Evolutionary conservation across 2,797 vertebrate species (phyloP).

Genomic region (Sebastes kiyomatsui): DNA sequence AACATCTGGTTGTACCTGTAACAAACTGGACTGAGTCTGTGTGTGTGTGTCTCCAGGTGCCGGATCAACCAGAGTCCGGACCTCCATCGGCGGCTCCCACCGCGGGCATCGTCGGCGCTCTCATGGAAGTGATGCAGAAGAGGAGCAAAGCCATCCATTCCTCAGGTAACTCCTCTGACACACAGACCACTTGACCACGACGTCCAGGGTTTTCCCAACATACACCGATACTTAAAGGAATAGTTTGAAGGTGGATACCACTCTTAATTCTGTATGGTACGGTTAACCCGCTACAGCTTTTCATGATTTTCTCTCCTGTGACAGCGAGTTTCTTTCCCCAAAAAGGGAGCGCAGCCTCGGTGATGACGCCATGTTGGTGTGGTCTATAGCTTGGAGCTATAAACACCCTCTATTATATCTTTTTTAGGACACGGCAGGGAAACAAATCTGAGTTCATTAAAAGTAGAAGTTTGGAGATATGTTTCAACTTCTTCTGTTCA

Average conservation of each 20-base stretch:
- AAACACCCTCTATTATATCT: no score
- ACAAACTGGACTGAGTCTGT: not conserved
- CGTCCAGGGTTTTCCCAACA: not conserved
- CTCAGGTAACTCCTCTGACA: conserved; percentile 84
- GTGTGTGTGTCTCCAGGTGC: conserved; percentile 79
- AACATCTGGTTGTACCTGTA: not conserved
- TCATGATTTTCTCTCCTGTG: no score
- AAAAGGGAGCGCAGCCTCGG: no score
- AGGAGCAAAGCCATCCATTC: conserved; percentile 99
- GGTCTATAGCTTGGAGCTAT: no score
- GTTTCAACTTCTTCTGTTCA: no score
- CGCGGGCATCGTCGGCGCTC: conserved; percentile 93
- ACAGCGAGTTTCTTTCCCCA: no score
- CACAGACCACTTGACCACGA: not conserved
- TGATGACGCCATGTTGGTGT: no score
- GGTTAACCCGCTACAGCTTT: no score
- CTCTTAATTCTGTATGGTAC: not conserved
- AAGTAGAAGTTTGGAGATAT: no score
- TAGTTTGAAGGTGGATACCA: not conserved
- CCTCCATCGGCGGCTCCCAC: conserved; percentile 86
- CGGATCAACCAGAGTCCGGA: conserved; percentile 89
- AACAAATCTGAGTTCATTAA: no score
- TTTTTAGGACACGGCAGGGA: no score
- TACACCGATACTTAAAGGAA: not conserved
- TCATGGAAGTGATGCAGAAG: conserved; percentile 99